phyloP scores from a whole-genome alignment of 2,113 vertebrate genomes.

The Circaetus cinerascens region DNA sequence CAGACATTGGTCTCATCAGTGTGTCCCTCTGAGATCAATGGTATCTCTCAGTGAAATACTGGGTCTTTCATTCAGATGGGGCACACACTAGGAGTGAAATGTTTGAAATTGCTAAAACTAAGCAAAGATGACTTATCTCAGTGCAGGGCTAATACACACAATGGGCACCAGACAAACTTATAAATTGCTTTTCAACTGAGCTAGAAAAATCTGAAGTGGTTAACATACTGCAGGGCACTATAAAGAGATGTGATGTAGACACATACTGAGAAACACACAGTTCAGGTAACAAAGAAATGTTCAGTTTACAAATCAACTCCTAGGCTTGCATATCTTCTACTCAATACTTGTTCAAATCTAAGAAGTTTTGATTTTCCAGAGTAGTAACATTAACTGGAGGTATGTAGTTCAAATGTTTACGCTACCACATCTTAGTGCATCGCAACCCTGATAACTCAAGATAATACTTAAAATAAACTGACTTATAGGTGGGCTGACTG shows the following conservation, averaged over 20 bases:
- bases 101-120: neutral
- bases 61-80: neutral
- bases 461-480: neutral
- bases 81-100: neutral
- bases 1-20: neutral
- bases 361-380: neutral
- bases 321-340: neutral
- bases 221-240: neutral
- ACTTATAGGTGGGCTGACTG: neutral
- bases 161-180: neutral
- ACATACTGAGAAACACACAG: neutral
- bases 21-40: neutral
- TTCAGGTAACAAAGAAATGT: neutral
- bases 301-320: neutral
- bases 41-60: neutral
- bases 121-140: neutral
- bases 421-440: neutral
- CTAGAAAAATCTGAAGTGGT: neutral
- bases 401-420: neutral
- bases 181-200: neutral
- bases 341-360: neutral
- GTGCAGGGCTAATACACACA: neutral
- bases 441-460: neutral
- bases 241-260: neutral
- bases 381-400: neutral